Conservation (phyloP, 1,140 invertebrate species). For the Chymomyza costata region DNA sequence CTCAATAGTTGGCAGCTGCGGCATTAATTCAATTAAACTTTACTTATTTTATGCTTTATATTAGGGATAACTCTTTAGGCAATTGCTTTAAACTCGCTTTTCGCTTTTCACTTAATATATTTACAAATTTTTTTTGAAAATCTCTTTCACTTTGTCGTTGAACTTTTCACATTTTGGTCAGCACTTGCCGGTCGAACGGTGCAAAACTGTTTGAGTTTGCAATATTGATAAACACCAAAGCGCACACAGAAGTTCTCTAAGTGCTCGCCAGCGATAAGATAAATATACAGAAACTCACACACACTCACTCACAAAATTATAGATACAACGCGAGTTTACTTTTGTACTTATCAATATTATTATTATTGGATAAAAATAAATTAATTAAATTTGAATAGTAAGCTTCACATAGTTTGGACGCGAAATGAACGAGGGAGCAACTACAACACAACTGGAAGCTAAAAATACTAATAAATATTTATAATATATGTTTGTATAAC, state of each 20-base stretch:
- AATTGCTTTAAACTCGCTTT: too few species aligned
- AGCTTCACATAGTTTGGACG: too few species aligned
- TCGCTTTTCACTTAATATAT: slow-evolving; percentile 8
- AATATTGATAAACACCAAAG: slow-evolving; percentile 26
- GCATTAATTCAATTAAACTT: slow-evolving; percentile 34
- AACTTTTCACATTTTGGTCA: slow-evolving; percentile 8
- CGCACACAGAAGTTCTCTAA: slow-evolving; percentile 23
- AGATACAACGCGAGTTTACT: too few species aligned
- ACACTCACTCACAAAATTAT: slow-evolving; percentile 13
- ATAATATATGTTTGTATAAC: too few species aligned
- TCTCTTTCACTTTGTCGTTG: slow-evolving; percentile 10
- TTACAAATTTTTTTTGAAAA: too few species aligned
- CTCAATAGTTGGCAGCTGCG: slow-evolving; percentile 58
- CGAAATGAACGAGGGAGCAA: too few species aligned
- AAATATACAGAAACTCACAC: slow-evolving; percentile 6
- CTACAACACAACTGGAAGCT: too few species aligned
- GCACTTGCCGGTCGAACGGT: slow-evolving; percentile 15
- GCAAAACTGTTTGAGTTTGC: slow-evolving; percentile 4
- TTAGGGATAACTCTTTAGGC: too few species aligned
- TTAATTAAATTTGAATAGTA: slow-evolving; percentile 69
- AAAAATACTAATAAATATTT: too few species aligned
- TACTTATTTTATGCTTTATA: too few species aligned
- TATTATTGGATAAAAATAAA: slow-evolving; percentile 71
- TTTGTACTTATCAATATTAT: slow-evolving; percentile 43
- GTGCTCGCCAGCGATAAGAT: slow-evolving; percentile 34